Evolutionary conservation across 2,888 invertebrate genomes (phyloP), one percentile per base, ranked within the genome.

Genomic region (Acrocyrtus sp.): DNA sequence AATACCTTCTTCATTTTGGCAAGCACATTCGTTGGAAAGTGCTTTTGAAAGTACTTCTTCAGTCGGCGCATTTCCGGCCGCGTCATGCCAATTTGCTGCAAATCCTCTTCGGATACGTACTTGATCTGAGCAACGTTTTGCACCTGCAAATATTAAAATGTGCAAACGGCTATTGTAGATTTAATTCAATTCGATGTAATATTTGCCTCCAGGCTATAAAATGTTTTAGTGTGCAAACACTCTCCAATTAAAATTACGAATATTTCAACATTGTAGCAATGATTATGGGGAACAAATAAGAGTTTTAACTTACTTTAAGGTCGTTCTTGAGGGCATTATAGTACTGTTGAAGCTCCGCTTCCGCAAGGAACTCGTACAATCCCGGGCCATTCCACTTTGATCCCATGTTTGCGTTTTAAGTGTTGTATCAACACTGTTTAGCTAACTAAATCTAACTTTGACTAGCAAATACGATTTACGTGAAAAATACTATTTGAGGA

Each of bases 341-440:
- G 87, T 98, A 98, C 84, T 97, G 96, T 82, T 93, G 92, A 60
- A 98, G 88, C 85, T 97, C 96, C 50, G 96, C 95, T 87, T 96
- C 96, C 83, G 93, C 90, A 79, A 98, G 90, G 86, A 97, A 97
- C 85, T 95, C 96, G 84, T 92, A 92, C 78, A 93, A 87, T 78
- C 91, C 91, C 53, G 89, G 90, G 45, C 89, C 89, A 47, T 69
- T 76, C 56, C 58, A 54, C 63, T 72, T 75, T 47, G 72, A 72
- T 29, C 75, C 57, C 75, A 75, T 75, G 3, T 54, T 75, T 27
- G 17, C 51, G 22, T 29, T 29, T 2, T 19, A 27, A 5, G 15
- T 27, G 26, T 6, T 54, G 27, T 34, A 2, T 34, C 19, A 19
- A 34, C 6, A 1, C 10, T 34, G n/a, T n/a, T n/a, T n/a, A n/a